phyloP scores from a whole-genome alignment of 2,888 invertebrate genomes.

The Pharmacophagus antenor region DNA sequence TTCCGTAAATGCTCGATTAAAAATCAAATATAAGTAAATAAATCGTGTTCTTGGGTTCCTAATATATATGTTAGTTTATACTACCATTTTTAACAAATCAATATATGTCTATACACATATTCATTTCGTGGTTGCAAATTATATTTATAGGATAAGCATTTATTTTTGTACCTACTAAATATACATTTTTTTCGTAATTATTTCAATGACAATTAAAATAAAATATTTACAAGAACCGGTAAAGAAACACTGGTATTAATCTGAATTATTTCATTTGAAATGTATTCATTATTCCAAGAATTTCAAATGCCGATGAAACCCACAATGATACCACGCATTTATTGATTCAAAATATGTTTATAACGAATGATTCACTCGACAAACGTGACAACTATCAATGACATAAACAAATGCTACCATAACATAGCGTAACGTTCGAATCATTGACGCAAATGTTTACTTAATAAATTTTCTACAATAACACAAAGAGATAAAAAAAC shows the following conservation, averaged over 20 bases:
- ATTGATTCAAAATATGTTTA: conserved; percentile 21
- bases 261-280: conserved; percentile 4
- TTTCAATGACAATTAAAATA: not conserved
- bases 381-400: conserved; percentile 29
- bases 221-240: not conserved
- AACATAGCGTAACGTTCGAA: conserved; percentile 15
- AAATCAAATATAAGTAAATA: not conserved
- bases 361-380: conserved; percentile 11
- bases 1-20: not conserved
- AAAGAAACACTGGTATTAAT: conserved; percentile 4
- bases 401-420: conserved; percentile 13
- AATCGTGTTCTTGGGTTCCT: too few species aligned
- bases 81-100: too few species aligned
- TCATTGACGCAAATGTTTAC: conserved; percentile 23
- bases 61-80: too few species aligned
- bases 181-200: too few species aligned
- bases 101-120: too few species aligned
- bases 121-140: too few species aligned
- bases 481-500: conserved; percentile 27
- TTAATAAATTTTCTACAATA: conserved; percentile 16
- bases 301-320: not conserved
- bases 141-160: too few species aligned
- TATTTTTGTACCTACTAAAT: too few species aligned
- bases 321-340: conserved; percentile 18
- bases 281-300: conserved; percentile 4